Evolutionary conservation across 2,113 vertebrate genomes (phyloP).

Genomic region (Sus scrofa): T2T-Sscrofa CM000815.6:112147501-112148000

Average conservation of each 20-base stretch:
- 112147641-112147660: neutral
- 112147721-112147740: constrained; percentile 36
- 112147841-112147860: constrained; percentile 56
- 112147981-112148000: constrained; percentile 39
- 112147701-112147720: neutral
- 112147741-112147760: constrained; percentile 41
- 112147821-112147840: constrained; percentile 54
- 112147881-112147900: neutral
- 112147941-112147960: constrained; percentile 25
- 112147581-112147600: constrained; percentile 3
- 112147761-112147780: constrained; percentile 2
- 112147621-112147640: neutral
- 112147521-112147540: constrained; percentile 45
- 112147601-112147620: neutral
- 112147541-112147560: neutral
- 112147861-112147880: constrained; percentile 34
- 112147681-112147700: constrained; percentile 4
- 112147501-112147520: neutral
- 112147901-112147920: constrained; percentile 37
- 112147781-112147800: constrained; percentile 32
- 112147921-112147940: constrained; percentile 49
- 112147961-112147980: constrained; percentile 17
- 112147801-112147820: neutral
- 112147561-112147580: neutral
- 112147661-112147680: constrained; percentile 22